Evolutionary conservation across 2,888 invertebrate species (phyloP), one percentile per base, ranked within the genome.

Genomic region (Drosophila infuscata): DNA sequence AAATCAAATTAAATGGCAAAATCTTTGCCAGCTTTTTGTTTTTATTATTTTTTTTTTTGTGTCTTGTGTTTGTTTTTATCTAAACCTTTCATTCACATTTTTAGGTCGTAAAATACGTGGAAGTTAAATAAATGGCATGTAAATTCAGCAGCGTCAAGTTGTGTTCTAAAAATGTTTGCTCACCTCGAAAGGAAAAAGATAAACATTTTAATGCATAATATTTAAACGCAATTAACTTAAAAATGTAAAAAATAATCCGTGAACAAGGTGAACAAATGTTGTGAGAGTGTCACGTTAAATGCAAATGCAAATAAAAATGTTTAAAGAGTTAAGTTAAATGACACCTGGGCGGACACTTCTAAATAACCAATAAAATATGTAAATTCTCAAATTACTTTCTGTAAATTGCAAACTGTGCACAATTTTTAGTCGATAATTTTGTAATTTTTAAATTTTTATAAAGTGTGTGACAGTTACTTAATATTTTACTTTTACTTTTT

Each of bases 21-120:
- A 70, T 70, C 70, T 74, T 71, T 61, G 57, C 30, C 59, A 71
- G 61, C 25, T 25, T 25, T 25, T 25, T 25, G 20, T 25, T 25
- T 25, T 3, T 3, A 25, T 75, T 53, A 65, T 32, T 56, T 54
- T 52, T 53, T 53, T 78, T 64, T 35, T 61, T 61, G 17, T 12
- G 5, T 9, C 17, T 25, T 48, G 25, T 17, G n/a, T 57, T 62
- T 62, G 25, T 53, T 53, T 63, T 70, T 54, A 53, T 46, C 25
- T 66, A 83, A 71, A 69, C 56, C 54, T 66, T 76, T 70, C 63
- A 70, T 67, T 77, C 76, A 63, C 69, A 67, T 82, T 73, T 76
- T 57, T 43, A 38, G 33, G 46, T 51, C 60, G 56, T 66, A 35
- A 56, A 65, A 20, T 48, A 11, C 9, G 29, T 25, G 20, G 33